phyloP scores from a whole-genome alignment of 1,140 invertebrate genomes.

The Bombyx mandarina region DNA sequence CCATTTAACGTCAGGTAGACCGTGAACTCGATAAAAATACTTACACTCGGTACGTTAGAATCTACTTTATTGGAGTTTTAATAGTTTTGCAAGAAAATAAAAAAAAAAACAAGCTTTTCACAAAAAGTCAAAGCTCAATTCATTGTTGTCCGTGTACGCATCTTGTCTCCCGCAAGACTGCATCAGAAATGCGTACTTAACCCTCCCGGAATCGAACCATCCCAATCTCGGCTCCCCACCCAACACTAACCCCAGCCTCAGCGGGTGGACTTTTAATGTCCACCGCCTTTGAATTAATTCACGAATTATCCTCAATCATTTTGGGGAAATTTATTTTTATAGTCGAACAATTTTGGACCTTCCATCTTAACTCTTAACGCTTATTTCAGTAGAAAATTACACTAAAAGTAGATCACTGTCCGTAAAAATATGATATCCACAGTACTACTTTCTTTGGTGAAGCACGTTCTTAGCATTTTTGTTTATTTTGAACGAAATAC shows the following conservation, averaged over 20 bases:
- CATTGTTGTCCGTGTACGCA: constrained; percentile 8
- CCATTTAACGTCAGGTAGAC: too few species aligned
- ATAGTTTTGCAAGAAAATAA: too few species aligned
- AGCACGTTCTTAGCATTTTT: constrained; percentile 38
- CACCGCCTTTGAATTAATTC: constrained; percentile 38
- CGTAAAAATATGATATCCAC: constrained; percentile 47
- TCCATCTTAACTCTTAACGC: too few species aligned
- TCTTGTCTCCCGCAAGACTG: constrained; percentile 22
- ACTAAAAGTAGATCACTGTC: constrained; percentile 47
- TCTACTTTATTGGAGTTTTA: too few species aligned
- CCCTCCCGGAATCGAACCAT: constrained; percentile 27
- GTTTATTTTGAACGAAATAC: constrained; percentile 3
- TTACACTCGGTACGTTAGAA: too few species aligned
- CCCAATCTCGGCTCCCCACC: constrained; percentile 24
- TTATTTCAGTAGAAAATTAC: too few species aligned
- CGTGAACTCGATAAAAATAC: too few species aligned
- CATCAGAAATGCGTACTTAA: constrained; percentile 39
- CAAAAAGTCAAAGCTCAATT: background rate
- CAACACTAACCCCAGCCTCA: constrained; percentile 19
- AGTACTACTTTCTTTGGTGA: constrained; percentile 55
- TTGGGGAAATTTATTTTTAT: constrained; percentile 33
- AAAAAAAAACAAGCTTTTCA: too few species aligned
- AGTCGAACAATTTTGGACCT: too few species aligned
- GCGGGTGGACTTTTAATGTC: constrained; percentile 47
- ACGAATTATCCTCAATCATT: constrained; percentile 31